A percentile compares a stretch with the other conserved stretches of the same genome.
phyloP scores from a whole-genome alignment of 1,140 invertebrate species.

The Euschistus heros region DNA sequence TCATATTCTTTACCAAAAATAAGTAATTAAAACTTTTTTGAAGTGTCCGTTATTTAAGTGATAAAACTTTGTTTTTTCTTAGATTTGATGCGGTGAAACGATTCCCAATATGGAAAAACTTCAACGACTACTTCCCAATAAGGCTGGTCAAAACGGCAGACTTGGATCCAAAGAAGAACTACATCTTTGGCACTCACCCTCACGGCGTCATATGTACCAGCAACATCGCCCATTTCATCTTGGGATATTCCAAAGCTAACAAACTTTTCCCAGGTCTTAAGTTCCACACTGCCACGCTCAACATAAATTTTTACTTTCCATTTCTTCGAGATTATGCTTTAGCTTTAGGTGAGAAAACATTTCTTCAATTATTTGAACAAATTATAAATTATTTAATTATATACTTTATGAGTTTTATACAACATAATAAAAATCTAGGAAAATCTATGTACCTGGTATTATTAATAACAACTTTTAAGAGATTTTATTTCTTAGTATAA shows the following conservation, averaged over 20 bases:
- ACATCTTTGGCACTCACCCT: conserved; percentile 78
- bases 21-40: too few relatives aligned
- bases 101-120: conserved; percentile 59
- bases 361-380: too few relatives aligned
- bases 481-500: too few relatives aligned
- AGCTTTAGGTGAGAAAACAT: conserved; percentile 39
- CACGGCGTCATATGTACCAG: conserved; percentile 77
- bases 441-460: too few relatives aligned
- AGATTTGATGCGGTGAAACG: conserved; percentile 48
- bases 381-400: too few relatives aligned
- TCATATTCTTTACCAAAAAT: too few relatives aligned
- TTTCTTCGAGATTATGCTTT: conserved; percentile 63
- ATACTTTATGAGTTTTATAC: too few relatives aligned
- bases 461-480: too few relatives aligned
- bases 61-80: too few relatives aligned
- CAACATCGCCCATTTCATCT: conserved; percentile 66
- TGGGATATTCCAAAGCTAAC: conserved; percentile 58
- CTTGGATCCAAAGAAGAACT: conserved; percentile 66
- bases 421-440: too few relatives aligned
- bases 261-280: conserved; percentile 68
- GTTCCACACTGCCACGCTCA: conserved; percentile 59
- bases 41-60: too few relatives aligned
- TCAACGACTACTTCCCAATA: conserved; percentile 73
- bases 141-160: conserved; percentile 70
- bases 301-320: conserved; percentile 71